Conservation (phyloP, 2,113 vertebrate genomes). For the Xerus inauris region DNA sequence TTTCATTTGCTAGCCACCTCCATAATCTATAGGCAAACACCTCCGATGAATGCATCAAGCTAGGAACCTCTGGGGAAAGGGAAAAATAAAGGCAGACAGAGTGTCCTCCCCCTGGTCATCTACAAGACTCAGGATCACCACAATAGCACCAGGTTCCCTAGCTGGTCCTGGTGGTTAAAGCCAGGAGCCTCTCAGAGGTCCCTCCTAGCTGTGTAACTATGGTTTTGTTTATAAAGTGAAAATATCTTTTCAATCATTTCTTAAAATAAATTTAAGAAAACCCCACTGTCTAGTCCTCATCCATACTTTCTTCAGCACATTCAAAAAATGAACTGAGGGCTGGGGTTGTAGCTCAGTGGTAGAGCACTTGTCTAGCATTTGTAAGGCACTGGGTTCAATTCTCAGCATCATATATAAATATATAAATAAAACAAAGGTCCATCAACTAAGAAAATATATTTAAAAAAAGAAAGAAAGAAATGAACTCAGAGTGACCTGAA, state of each 20-base stretch:
- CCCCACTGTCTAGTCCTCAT: background rate
- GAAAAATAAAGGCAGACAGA: background rate
- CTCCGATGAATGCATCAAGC: background rate
- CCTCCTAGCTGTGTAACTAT: background rate
- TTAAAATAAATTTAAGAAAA: slow-evolving; percentile 6
- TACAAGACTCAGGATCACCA: background rate
- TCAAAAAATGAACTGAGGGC: background rate
- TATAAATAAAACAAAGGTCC: no score
- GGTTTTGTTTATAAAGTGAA: background rate
- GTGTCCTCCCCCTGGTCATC: background rate
- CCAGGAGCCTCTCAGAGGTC: background rate
- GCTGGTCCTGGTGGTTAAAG: background rate
- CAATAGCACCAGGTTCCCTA: background rate
- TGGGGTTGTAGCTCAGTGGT: no score
- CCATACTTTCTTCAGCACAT: background rate
- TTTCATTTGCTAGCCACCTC: background rate
- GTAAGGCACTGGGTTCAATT: no score
- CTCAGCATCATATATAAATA: no score
- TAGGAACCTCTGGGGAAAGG: background rate
- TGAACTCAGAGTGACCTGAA: background rate
- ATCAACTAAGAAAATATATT: no score
- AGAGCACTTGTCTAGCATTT: no score
- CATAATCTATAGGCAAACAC: background rate
- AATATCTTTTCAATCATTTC: background rate
- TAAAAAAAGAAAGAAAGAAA: no score